phyloP scores from a whole-genome alignment of 2,888 invertebrate genomes.

The Smittia aterrima region DNA sequence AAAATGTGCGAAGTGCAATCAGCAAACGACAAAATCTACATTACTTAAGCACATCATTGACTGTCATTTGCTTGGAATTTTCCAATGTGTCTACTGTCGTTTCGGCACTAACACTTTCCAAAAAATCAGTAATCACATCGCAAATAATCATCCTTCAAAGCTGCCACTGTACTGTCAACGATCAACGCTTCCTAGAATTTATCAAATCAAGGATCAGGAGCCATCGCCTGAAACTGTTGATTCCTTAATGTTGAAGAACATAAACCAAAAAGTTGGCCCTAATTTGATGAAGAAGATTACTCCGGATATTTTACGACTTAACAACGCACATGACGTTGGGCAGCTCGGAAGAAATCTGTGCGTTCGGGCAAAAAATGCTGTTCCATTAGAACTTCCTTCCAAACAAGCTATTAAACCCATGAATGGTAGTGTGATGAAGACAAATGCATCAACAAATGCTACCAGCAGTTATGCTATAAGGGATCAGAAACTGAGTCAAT shows the following conservation, averaged over 20 bases:
- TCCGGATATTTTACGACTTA: too few relatives aligned
- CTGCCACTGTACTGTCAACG: not conserved
- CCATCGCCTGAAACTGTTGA: not conserved
- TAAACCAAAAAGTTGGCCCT: not conserved
- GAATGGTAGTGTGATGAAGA: too few relatives aligned
- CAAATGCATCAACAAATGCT: too few relatives aligned
- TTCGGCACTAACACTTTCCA: not conserved
- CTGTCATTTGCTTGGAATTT: not conserved
- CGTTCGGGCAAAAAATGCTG: not conserved
- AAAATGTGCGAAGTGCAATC: not conserved
- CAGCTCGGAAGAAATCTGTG: not conserved
- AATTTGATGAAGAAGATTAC: too few relatives aligned
- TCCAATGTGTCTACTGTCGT: slow-evolving; percentile 2
- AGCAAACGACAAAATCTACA: not conserved
- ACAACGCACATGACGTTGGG: not conserved
- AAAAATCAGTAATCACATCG: not conserved
- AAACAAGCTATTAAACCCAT: too few relatives aligned
- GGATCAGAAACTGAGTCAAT: too few relatives aligned
- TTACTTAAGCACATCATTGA: not conserved
- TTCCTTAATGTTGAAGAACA: not conserved
- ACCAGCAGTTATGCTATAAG: too few relatives aligned
- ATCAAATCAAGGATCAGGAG: not conserved
- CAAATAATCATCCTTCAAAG: not conserved
- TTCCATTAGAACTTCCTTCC: too few relatives aligned
- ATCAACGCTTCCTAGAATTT: not conserved